Evolutionary conservation across 2,113 vertebrate species (phyloP).

Genomic region (Silurus asotus): DNA sequence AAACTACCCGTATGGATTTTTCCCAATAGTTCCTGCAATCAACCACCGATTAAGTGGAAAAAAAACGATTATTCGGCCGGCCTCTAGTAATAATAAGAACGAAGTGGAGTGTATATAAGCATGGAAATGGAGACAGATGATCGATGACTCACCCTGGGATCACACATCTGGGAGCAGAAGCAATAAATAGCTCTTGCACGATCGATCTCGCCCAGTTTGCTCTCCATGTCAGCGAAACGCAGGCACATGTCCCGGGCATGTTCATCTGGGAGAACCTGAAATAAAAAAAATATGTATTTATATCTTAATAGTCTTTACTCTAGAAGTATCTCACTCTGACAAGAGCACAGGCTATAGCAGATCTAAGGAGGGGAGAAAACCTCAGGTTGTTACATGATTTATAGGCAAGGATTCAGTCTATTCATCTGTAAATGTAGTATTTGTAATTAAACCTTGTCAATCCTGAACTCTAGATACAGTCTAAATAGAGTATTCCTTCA

Average conservation of each 20-base stretch:
- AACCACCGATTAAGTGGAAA: too few relatives aligned
- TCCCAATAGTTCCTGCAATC: too few relatives aligned
- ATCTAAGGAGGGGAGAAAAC: neutral
- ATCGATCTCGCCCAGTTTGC: conserved; percentile 92
- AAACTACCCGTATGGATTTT: too few relatives aligned
- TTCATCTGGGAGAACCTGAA: conserved; percentile 86
- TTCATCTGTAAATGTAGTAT: neutral
- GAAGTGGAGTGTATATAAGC: neutral
- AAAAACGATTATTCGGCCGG: too few relatives aligned
- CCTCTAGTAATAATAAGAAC: neutral
- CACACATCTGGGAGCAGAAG: conserved; percentile 93
- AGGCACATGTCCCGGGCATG: conserved; percentile 90
- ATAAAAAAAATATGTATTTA: neutral
- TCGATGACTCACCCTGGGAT: conserved; percentile 78
- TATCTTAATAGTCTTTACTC: neutral
- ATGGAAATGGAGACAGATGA: neutral
- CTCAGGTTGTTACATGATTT: neutral
- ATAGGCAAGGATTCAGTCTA: neutral
- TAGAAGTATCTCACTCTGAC: neutral
- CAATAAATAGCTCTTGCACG: conserved; percentile 89
- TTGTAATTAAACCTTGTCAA: neutral
- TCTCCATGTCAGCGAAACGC: conserved; percentile 93
- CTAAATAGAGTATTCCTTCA: too few relatives aligned
- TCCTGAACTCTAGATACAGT: neutral
- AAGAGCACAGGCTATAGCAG: neutral